A percentile compares a stretch with the other conserved stretches of the same genome.
Evolutionary conservation across 2,797 vertebrate genomes (phyloP).

Genomic region (Alosa sapidissima): DNA sequence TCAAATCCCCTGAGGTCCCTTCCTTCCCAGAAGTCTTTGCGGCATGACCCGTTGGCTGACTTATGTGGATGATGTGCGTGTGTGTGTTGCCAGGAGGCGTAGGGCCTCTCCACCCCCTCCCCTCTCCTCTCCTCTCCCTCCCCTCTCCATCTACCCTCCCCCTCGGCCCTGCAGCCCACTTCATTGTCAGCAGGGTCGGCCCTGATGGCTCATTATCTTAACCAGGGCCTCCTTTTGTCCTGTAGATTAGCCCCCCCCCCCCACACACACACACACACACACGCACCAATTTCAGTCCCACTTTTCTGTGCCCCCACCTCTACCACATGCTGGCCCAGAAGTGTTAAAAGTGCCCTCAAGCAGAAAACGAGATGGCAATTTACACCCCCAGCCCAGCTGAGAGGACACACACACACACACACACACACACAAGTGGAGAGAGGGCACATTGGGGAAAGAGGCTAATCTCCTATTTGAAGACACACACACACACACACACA

Average conservation of each 20-base stretch:
- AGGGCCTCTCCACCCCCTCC: not conserved
- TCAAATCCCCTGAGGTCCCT: conserved; percentile 38
- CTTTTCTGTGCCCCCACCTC: conserved; percentile 21
- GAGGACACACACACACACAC: not conserved
- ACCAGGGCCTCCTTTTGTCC: conserved; percentile 67
- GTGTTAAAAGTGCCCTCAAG: conserved; percentile 73
- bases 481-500: not conserved
- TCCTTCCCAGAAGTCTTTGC: not conserved
- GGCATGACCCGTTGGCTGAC: conserved; percentile 41
- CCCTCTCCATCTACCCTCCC: not conserved
- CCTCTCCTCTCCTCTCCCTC: conserved; percentile 5
- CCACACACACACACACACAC: conserved; percentile 45
- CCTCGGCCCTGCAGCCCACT: conserved; percentile 44
- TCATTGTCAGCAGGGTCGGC: conserved; percentile 59
- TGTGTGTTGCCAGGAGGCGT: conserved; percentile 8
- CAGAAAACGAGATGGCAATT: conserved; percentile 75
- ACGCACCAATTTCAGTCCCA: conserved; percentile 27
- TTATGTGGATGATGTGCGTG: conserved; percentile 23
- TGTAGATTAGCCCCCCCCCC: conserved; percentile 64
- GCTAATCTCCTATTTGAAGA: not conserved
- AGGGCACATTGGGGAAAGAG: not conserved
- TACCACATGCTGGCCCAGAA: conserved; percentile 70
- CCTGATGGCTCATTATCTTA: conserved; percentile 58
- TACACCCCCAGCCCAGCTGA: conserved; percentile 43
- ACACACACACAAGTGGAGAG: not conserved